Conservation (phyloP, 1,140 invertebrate species). For the Oedothorax gibbosus region DNA sequence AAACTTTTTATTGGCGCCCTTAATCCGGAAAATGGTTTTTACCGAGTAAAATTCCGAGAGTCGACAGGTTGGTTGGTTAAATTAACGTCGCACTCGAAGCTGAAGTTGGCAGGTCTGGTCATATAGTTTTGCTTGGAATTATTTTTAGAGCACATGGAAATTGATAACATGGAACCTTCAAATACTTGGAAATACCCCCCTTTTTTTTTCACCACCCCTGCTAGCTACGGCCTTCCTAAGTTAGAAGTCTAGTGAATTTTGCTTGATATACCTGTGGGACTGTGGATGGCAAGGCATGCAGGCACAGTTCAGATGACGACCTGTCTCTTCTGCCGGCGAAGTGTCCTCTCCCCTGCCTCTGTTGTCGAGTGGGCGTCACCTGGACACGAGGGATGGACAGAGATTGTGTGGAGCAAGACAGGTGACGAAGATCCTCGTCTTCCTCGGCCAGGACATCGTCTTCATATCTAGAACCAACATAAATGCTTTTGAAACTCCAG, state of each 20-base stretch:
- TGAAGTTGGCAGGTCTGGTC: too few species aligned
- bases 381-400: constrained; percentile 28
- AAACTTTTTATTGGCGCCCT: too few species aligned
- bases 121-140: too few species aligned
- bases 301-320: constrained; percentile 38
- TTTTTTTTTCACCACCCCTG: background rate
- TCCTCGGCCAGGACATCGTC: constrained; percentile 40
- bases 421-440: background rate
- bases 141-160: background rate
- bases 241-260: background rate
- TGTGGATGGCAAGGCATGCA: constrained; percentile 14
- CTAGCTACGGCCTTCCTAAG: too few species aligned
- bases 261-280: constrained; percentile 24
- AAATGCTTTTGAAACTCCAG: background rate
- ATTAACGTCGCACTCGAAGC: too few species aligned
- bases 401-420: constrained; percentile 30
- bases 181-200: background rate
- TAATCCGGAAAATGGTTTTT: too few species aligned
- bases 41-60: too few species aligned
- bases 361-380: constrained; percentile 12
- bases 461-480: constrained; percentile 1
- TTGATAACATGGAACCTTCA: background rate
- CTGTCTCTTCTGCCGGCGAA: constrained; percentile 1
- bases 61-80: too few species aligned
- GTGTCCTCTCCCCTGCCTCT: background rate